These are phyloP conservation scores for Erpetoichthys calabaricus DNA, from an alignment of 2,797 vertebrate species.

Conservation along the genomic window DNA sequence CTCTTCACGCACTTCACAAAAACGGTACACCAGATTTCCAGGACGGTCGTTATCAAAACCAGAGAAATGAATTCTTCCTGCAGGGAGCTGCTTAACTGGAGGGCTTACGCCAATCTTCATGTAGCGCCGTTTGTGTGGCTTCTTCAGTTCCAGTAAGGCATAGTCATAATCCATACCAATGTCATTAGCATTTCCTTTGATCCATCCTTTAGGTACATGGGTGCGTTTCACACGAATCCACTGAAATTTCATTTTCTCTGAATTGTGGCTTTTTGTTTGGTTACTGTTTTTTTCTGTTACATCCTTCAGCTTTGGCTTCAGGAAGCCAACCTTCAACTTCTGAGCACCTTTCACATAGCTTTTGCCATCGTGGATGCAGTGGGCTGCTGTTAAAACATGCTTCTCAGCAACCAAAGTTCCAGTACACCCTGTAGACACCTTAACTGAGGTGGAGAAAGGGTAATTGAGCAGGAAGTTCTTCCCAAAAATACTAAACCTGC, in stretches of 20 bases:
- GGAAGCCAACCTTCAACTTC: slow-evolving; percentile 82
- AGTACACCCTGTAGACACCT: slow-evolving; percentile 88
- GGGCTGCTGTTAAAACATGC: slow-evolving; percentile 87
- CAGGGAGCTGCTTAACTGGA: slow-evolving; percentile 61
- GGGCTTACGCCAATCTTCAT: slow-evolving; percentile 93
- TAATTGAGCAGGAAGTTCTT: slow-evolving; percentile 82
- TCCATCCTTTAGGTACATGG: slow-evolving; percentile 94
- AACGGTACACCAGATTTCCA: slow-evolving; percentile 84
- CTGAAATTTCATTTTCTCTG: slow-evolving; percentile 84
- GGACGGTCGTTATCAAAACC: slow-evolving; percentile 86
- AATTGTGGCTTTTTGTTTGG: slow-evolving; percentile 31
- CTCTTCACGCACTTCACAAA: slow-evolving; percentile 81
- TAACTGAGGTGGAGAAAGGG: slow-evolving; percentile 87
- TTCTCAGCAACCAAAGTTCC: slow-evolving; percentile 83
- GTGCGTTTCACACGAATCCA: slow-evolving; percentile 94
- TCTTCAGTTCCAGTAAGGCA: slow-evolving; percentile 86
- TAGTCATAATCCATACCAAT: slow-evolving; percentile 98
- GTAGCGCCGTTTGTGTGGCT: slow-evolving; percentile 80
- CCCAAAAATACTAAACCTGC: slow-evolving; percentile 84
- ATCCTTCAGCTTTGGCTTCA: slow-evolving; percentile 68
- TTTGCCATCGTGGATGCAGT: slow-evolving; percentile 91
- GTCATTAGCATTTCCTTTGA: slow-evolving; percentile 87
- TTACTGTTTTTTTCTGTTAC: slow-evolving; percentile 36
- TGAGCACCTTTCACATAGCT: slow-evolving; percentile 95
- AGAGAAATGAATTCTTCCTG: slow-evolving; percentile 84